A percentile compares a stretch with the other conserved stretches of the same genome.
phyloP scores from a whole-genome alignment of 1,140 invertebrate genomes.

The Diabrotica virgifera region DNA sequence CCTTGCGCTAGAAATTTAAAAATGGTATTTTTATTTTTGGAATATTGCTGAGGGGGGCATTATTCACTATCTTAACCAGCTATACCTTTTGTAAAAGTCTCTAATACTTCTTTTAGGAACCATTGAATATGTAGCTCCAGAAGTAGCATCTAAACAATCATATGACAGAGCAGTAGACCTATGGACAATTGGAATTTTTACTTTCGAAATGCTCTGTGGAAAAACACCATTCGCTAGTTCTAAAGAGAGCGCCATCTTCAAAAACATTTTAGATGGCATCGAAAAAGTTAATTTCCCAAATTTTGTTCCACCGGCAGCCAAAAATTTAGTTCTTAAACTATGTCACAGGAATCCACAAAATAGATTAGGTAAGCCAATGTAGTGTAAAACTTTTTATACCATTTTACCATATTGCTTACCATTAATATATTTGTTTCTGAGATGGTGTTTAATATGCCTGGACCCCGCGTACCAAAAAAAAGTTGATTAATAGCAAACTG shows the following conservation, averaged over 20 bases:
- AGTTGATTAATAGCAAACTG: too few species aligned
- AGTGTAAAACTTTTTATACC: slow-evolving; percentile 44
- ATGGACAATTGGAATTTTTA: slow-evolving; percentile 90
- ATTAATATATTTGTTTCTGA: neutral
- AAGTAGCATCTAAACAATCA: slow-evolving; percentile 89
- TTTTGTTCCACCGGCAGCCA: slow-evolving; percentile 73
- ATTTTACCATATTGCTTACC: neutral
- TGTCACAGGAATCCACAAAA: slow-evolving; percentile 87
- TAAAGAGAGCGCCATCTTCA: slow-evolving; percentile 91
- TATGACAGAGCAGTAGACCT: slow-evolving; percentile 91
- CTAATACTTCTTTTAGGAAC: slow-evolving; percentile 60
- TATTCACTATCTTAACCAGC: too few species aligned
- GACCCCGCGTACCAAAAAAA: too few species aligned
- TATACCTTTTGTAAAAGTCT: too few species aligned
- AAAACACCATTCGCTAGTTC: slow-evolving; percentile 82
- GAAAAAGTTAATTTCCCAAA: slow-evolving; percentile 83
- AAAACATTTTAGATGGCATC: slow-evolving; percentile 86
- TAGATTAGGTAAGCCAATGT: slow-evolving; percentile 84
- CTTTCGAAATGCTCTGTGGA: slow-evolving; percentile 87
- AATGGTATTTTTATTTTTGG: too few species aligned
- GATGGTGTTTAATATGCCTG: too few species aligned
- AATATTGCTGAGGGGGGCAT: too few species aligned
- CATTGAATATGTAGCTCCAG: slow-evolving; percentile 86
- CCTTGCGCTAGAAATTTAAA: too few species aligned
- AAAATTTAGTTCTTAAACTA: slow-evolving; percentile 79